A percentile compares a stretch with the other conserved stretches of the same genome.
Conservation (phyloP, 2,888 invertebrate genomes). For the Dascillus cervinus region DNA sequence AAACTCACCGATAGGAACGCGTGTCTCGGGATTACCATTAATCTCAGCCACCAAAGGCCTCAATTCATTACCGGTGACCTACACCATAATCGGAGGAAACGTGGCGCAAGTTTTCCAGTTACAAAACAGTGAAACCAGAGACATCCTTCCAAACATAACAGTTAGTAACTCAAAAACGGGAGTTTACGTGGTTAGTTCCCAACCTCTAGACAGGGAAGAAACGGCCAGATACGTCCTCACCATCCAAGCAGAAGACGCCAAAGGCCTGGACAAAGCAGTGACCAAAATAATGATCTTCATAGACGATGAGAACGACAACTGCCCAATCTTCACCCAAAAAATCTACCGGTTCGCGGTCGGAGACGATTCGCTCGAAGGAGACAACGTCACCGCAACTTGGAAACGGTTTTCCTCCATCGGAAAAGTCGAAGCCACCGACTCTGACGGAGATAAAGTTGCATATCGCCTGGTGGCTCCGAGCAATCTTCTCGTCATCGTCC, state of each 20-base stretch:
- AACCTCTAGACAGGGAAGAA: slow-evolving; percentile 71
- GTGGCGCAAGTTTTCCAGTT: slow-evolving; percentile 67
- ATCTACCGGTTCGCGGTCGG: slow-evolving; percentile 72
- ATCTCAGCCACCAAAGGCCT: slow-evolving; percentile 64
- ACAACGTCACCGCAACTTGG: slow-evolving; percentile 60
- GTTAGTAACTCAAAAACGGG: slow-evolving; percentile 49
- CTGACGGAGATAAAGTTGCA: slow-evolving; percentile 86
- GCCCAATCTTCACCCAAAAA: slow-evolving; percentile 72
- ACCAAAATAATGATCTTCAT: slow-evolving; percentile 71
- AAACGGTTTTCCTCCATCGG: slow-evolving; percentile 77
- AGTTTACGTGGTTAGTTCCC: slow-evolving; percentile 67
- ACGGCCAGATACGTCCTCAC: slow-evolving; percentile 64
- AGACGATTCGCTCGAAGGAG: slow-evolving; percentile 50
- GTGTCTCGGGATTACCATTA: slow-evolving; percentile 62
- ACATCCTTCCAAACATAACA: slow-evolving; percentile 44
- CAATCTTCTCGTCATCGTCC: slow-evolving; percentile 80
- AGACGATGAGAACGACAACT: slow-evolving; percentile 86
- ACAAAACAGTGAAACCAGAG: slow-evolving; percentile 49
- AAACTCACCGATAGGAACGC: slow-evolving; percentile 66
- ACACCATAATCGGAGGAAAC: slow-evolving; percentile 72
- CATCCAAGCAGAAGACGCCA: slow-evolving; percentile 72
- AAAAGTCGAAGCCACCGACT: slow-evolving; percentile 78
- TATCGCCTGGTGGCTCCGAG: slow-evolving; percentile 76
- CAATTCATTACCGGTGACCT: slow-evolving; percentile 62
- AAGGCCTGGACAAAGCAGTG: slow-evolving; percentile 72